Conservation (phyloP, 2,113 vertebrate species). For the Oplegnathus fasciatus region DNA sequence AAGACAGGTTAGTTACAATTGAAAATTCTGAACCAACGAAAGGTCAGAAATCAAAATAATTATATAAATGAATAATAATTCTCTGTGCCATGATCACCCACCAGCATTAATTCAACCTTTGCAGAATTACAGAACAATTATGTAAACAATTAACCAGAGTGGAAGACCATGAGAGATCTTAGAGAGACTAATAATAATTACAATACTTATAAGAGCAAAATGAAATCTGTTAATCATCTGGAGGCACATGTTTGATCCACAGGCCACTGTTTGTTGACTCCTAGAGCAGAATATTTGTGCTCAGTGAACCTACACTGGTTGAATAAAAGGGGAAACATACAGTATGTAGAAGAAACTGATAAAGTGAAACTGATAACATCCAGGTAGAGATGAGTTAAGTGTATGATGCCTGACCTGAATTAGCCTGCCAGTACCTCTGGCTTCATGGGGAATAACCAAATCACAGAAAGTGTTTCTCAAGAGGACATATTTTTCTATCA, state of each 20-base stretch:
- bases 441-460: constrained; percentile 7
- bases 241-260: neutral
- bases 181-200: too few species aligned
- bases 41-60: too few species aligned
- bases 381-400: neutral
- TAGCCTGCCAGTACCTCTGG: neutral
- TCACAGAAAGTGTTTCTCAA: neutral
- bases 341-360: neutral
- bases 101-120: too few species aligned
- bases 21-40: too few species aligned
- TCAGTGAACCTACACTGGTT: neutral
- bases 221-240: too few species aligned
- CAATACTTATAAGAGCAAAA: too few species aligned
- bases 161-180: too few species aligned
- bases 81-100: too few species aligned
- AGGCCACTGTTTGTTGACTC: neutral
- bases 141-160: too few species aligned
- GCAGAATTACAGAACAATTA: too few species aligned
- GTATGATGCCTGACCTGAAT: neutral
- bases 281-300: neutral
- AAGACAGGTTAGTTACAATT: too few species aligned
- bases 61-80: too few species aligned
- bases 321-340: neutral
- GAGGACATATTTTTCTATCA: neutral
- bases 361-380: neutral